phyloP scores from a whole-genome alignment of 2,797 vertebrate species.

The Helostoma temminkii region DNA sequence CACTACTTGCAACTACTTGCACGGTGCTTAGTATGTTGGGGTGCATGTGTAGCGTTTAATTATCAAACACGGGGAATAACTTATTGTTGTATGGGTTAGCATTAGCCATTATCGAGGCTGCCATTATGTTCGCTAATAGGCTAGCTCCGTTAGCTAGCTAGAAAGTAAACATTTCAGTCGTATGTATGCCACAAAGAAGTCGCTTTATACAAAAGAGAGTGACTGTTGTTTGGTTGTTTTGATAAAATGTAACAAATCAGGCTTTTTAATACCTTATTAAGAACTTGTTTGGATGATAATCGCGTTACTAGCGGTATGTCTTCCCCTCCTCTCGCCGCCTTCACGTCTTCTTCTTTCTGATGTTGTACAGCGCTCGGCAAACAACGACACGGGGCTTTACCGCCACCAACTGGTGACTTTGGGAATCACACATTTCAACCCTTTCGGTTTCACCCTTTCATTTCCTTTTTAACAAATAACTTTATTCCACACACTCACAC shows the following conservation, averaged over 20 bases:
- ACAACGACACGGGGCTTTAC: background rate
- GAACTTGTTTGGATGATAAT: background rate
- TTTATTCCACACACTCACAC: no score
- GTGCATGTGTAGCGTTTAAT: background rate
- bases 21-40: no score
- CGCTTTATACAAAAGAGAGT: background rate
- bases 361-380: background rate
- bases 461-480: no score
- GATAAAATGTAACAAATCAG: background rate
- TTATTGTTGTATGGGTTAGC: background rate
- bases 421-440: no score
- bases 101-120: background rate
- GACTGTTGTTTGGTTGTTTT: rapidly evolving
- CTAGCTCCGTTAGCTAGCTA: conserved; percentile 32
- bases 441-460: no score
- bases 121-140: conserved; percentile 19
- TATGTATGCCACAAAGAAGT: rapidly evolving
- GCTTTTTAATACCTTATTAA: conserved; percentile 16
- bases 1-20: no score
- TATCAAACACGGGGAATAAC: background rate
- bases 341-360: conserved; percentile 25
- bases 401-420: conserved; percentile 36
- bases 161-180: rapidly evolving
- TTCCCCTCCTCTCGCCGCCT: background rate
- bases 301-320: background rate